Percentiles rank a stretch among this genome's conserved stretches.
These are phyloP conservation scores for Philhelius pedissequus DNA, from an alignment of 2,888 invertebrate species.

Conservation along the genomic window DNA sequence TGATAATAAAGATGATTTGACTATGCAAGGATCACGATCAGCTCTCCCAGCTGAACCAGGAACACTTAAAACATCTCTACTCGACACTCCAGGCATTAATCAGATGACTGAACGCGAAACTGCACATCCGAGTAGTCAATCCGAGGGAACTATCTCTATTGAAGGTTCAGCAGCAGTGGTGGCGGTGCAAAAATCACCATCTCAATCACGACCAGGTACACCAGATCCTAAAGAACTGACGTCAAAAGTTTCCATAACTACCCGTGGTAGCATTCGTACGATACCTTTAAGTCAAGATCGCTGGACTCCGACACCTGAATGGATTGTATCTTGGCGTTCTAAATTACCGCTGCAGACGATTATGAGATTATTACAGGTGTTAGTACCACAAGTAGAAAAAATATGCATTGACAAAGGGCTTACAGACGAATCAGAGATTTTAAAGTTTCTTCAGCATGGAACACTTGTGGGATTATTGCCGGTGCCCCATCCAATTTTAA, in stretches of 20 bases:
- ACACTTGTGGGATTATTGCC: slow-evolving; percentile 98
- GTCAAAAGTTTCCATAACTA: slow-evolving; percentile 74
- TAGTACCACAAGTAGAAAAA: slow-evolving; percentile 99
- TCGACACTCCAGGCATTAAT: slow-evolving; percentile 92
- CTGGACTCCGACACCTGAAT: slow-evolving; percentile 97
- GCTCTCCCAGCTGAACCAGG: slow-evolving; percentile 94
- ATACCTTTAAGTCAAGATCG: slow-evolving; percentile 74
- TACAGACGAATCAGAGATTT: slow-evolving; percentile 99
- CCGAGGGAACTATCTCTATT: slow-evolving; percentile 51
- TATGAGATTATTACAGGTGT: slow-evolving; percentile 97
- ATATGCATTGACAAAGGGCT: slow-evolving; percentile 99
- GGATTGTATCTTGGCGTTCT: slow-evolving; percentile 97
- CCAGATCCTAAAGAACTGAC: slow-evolving; percentile 69
- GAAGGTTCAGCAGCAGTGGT: slow-evolving; percentile 18
- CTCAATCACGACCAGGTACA: slow-evolving; percentile 62
- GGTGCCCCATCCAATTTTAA: slow-evolving; percentile 99
- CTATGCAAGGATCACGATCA: slow-evolving; percentile 91
- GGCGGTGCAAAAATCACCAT: slow-evolving; percentile 62
- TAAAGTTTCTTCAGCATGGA: slow-evolving; percentile 99
- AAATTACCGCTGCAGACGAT: slow-evolving; percentile 99
- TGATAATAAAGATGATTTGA: slow-evolving; percentile 68
- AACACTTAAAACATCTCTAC: slow-evolving; percentile 92
- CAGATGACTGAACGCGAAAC: slow-evolving; percentile 97
- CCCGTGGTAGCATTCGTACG: slow-evolving; percentile 84
- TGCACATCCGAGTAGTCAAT: slow-evolving; percentile 84